Evolutionary conservation across 2,888 invertebrate genomes (phyloP).

Genomic region (Pterostichus madidus): DNA sequence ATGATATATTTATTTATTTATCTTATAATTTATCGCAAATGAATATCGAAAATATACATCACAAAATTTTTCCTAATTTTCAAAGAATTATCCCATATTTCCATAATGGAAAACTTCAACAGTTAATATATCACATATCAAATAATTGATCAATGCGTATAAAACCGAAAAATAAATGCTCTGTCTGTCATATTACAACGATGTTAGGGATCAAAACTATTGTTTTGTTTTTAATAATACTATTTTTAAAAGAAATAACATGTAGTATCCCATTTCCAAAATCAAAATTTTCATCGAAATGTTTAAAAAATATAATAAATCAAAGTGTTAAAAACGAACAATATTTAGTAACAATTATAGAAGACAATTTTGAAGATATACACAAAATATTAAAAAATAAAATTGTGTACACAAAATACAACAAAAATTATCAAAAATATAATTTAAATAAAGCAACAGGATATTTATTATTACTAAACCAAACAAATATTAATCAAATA

Average conservation of each 20-base stretch:
- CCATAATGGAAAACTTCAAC: no score
- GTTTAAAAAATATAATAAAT: conserved; percentile 37
- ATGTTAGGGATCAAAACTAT: no score
- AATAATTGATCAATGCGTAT: no score
- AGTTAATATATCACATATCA: no score
- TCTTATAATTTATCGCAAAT: no score
- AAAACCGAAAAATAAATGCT: no score
- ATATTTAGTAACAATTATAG: conserved; percentile 49
- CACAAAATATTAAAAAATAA: background rate
- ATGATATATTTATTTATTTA: no score
- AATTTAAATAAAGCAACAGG: conserved; percentile 45
- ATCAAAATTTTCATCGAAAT: background rate
- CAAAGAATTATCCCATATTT: no score
- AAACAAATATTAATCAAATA: conserved; percentile 10
- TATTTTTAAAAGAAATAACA: background rate
- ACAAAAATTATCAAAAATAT: conserved; percentile 4
- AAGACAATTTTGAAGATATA: conserved; percentile 26
- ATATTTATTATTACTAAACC: conserved; percentile 47
- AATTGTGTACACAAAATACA: conserved; percentile 30
- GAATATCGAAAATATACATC: no score
- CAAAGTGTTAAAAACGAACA: conserved; percentile 18
- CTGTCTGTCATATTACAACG: no score
- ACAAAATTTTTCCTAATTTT: no score
- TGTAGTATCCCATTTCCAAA: background rate
- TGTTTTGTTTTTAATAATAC: background rate